A percentile compares a stretch with the other conserved stretches of the same genome.
Conservation (phyloP, 2,888 invertebrate genomes). For the Cyrtodaria siliqua region DNA sequence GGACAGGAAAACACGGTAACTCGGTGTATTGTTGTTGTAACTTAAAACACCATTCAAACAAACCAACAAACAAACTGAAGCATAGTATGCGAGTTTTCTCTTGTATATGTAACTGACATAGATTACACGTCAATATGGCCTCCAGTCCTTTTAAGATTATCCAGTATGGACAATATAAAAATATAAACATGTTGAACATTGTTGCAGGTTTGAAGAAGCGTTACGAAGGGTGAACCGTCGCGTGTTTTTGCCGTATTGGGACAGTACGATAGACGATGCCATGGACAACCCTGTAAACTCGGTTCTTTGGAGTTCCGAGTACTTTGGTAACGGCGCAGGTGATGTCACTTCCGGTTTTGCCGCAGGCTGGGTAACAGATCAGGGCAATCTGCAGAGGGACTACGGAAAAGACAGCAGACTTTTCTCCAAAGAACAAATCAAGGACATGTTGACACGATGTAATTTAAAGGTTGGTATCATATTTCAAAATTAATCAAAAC, state of each 20-base stretch:
- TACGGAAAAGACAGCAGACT: conserved; percentile 59
- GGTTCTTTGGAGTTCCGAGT: conserved; percentile 65
- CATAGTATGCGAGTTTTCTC: too few relatives aligned
- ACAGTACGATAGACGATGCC: conserved; percentile 67
- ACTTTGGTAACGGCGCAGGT: conserved; percentile 70
- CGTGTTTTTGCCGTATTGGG: conserved; percentile 75
- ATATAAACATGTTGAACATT: too few relatives aligned
- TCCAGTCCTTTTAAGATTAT: too few relatives aligned
- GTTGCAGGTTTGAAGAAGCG: conserved; percentile 72
- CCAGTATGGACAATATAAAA: too few relatives aligned
- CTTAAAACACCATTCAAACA: too few relatives aligned
- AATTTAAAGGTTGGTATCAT: conserved; percentile 30
- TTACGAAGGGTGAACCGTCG: conserved; percentile 64
- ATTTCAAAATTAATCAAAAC: too few relatives aligned
- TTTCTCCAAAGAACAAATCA: conserved; percentile 39
- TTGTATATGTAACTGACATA: too few relatives aligned
- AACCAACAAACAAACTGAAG: too few relatives aligned
- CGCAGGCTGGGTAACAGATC: conserved; percentile 59
- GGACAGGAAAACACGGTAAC: too few relatives aligned
- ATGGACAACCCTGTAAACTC: conserved; percentile 69
- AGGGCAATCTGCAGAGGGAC: conserved; percentile 45
- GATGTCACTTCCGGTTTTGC: conserved; percentile 65
- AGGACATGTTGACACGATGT: conserved; percentile 33
- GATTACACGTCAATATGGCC: too few relatives aligned
- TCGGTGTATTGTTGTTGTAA: too few relatives aligned